Evolutionary conservation across 2,797 vertebrate genomes (phyloP).

Genomic region (Manis pentadactyla): DNA sequence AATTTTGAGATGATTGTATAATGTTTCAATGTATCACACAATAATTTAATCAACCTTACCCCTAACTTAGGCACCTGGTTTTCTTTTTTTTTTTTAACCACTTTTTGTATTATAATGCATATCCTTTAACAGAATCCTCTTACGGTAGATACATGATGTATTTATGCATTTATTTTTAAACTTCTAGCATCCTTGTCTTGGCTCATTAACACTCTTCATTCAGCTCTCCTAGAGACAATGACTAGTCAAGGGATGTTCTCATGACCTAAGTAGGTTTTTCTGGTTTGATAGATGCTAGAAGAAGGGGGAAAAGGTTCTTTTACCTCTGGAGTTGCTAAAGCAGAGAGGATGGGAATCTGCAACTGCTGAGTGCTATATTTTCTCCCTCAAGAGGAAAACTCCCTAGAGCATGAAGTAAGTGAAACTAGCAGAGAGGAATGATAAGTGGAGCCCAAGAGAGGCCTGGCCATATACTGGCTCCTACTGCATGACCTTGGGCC

Average conservation of each 20-base stretch:
- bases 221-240: background rate
- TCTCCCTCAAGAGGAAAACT: background rate
- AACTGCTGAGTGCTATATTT: background rate
- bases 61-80: background rate
- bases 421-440: background rate
- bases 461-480: background rate
- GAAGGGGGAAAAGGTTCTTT: background rate
- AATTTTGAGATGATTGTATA: background rate
- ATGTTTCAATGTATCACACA: background rate
- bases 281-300: background rate
- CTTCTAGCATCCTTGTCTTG: background rate
- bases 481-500: background rate
- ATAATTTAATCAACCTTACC: background rate
- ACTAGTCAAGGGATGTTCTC: background rate
- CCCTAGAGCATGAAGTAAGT: slow-evolving; percentile 9
- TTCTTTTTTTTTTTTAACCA: background rate
- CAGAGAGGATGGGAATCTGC: background rate
- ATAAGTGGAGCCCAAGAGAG: background rate
- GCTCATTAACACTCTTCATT: background rate
- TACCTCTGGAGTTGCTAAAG: background rate
- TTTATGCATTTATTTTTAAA: background rate
- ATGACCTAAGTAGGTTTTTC: background rate
- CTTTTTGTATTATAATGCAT: background rate
- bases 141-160: background rate
- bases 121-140: background rate